Base-by-base conservation (phyloP, 2,113 vertebrate species). In the Leptocoma aspasia region DNA sequence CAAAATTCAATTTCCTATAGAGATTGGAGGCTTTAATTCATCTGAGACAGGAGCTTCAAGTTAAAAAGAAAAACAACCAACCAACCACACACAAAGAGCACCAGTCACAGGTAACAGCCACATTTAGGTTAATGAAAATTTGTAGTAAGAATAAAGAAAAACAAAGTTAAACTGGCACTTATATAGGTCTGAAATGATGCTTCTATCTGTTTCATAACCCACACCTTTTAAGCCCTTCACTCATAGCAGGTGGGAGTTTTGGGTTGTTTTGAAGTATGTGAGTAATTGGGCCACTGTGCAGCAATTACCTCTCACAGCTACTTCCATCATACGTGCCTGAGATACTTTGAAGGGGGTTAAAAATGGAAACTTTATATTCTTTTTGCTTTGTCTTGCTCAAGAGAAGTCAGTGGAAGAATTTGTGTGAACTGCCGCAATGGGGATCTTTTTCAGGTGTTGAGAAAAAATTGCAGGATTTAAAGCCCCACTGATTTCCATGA, bases 261-360 rank as follows among this genome's bases (percentile, higher is more conserved):
- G 66, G 24, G 26, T 83, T 80, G 63, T 53, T 95, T 90, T 94
- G 85, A 88, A 92, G 56, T 64, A 1, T 50, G n/a, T 73, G 66
- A 89, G 73, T 86, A 95, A 95, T 45, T 90, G 75, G 79, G 85
- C 56, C 44, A 59, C 79, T 73, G 82, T 76, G 90, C 93, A 92
- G 79, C 61, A 90, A 64, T 89, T 92, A 56, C 61, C 73, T 96
- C 60, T 81, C 75, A 59, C 54, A 80, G 75, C 75, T 68, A n/a
- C 42, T 86, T 66, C 72, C 60, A 68, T 75, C 69, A 56, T 22
- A 47, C 33, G 14, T 44, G 33, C n/a, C 47, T 68, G 49, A 89
- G 69, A 44, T 78, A 13, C 92, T 95, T 49, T 71, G 65, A 42
- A 82, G 42, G 27, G 15, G 17, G 89, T 92, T 78, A 71, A 92